Conservation (phyloP, 1,140 invertebrate genomes). For the Cryptotermes secundus region DNA sequence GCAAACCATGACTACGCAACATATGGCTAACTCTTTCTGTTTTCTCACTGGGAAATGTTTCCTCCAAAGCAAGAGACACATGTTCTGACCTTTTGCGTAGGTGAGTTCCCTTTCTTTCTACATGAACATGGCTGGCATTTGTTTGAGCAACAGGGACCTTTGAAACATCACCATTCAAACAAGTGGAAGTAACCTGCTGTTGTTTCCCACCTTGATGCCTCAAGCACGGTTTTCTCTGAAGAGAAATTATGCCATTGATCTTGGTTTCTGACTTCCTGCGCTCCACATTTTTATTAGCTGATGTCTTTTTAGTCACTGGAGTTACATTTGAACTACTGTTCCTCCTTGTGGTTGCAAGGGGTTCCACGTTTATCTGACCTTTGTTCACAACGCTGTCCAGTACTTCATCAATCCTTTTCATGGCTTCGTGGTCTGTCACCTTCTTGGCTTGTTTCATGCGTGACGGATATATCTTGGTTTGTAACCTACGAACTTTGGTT, state of each 20-base stretch:
- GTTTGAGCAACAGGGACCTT: neutral
- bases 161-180: neutral
- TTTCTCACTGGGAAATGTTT: no score
- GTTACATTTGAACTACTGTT: neutral
- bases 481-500: neutral
- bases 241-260: neutral
- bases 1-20: conserved; percentile 7
- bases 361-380: neutral
- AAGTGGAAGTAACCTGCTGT: neutral
- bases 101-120: neutral
- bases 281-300: conserved; percentile 39
- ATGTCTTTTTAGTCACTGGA: conserved; percentile 41
- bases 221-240: neutral
- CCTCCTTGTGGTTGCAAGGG: neutral
- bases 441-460: conserved; percentile 19
- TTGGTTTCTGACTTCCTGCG: conserved; percentile 44
- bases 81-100: neutral
- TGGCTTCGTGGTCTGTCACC: neutral
- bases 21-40: neutral
- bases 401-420: neutral
- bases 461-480: conserved; percentile 28
- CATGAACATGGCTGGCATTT: neutral
- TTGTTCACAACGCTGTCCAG: neutral
- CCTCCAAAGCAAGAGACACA: neutral
- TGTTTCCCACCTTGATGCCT: neutral